These are phyloP conservation scores for Sitophilus oryzae DNA, from an alignment of 1,140 invertebrate species.

Conservation along the genomic window DNA sequence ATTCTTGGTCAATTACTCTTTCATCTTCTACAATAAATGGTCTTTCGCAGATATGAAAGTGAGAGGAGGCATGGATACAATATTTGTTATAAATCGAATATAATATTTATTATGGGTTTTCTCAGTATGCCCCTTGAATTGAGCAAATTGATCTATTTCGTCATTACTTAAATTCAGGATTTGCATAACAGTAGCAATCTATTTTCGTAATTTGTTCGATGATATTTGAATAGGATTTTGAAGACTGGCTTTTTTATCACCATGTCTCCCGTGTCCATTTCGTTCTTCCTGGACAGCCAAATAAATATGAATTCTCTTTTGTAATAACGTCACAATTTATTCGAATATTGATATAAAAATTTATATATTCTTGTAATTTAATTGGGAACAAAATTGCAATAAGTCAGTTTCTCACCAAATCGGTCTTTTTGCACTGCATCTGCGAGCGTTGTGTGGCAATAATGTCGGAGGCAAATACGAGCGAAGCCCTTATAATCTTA, in stretches of 20 bases:
- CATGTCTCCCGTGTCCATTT: conserved; percentile 10
- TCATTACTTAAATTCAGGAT: conserved; percentile 20
- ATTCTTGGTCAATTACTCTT: too few relatives aligned
- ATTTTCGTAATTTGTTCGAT: conserved; percentile 16
- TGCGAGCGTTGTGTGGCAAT: too few relatives aligned
- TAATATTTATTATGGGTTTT: conserved; percentile 28
- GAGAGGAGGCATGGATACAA: too few relatives aligned
- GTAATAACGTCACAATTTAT: neutral
- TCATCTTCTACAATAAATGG: too few relatives aligned
- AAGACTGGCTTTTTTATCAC: conserved; percentile 10
- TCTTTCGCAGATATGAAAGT: too few relatives aligned
- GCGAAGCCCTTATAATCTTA: too few relatives aligned
- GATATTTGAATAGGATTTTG: conserved; percentile 6
- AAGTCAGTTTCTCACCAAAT: conserved; percentile 20
- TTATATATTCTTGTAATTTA: conserved; percentile 17
- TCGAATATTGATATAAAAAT: conserved; percentile 15
- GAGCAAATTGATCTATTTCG: conserved; percentile 18
- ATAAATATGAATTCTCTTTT: conserved; percentile 16
- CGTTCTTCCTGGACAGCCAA: conserved; percentile 12
- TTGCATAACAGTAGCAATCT: conserved; percentile 23
- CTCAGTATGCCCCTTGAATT: conserved; percentile 27
- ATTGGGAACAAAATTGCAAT: conserved; percentile 26
- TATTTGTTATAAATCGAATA: too few relatives aligned
- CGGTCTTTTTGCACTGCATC: too few relatives aligned
- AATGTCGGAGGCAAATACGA: too few relatives aligned